Evolutionary conservation across 2,888 invertebrate species (phyloP), one percentile per base, ranked within the genome.

Genomic region (Drosophila kuntzei): DNA sequence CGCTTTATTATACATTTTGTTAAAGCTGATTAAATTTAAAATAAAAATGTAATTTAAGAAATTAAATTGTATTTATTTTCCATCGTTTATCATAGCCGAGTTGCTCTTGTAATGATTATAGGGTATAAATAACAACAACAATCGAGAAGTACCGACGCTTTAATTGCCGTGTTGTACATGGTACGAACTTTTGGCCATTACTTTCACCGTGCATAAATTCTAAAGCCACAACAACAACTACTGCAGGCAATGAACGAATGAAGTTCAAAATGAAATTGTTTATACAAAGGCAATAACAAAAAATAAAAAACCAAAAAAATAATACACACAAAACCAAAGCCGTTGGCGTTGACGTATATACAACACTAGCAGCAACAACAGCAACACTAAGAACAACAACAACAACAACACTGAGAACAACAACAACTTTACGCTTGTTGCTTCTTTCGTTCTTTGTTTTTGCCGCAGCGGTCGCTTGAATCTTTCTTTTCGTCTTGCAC

Each of bases 151-250:
- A 47, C 62, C 43, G 51, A 75, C 62, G 60, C 43, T 75, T 72
- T 72, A 86, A 84, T 80, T 80, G 60, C 55, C 61, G 58, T 43
- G 59, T 71, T 57, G 58, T 76, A 76, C 66, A 62, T 62, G 66
- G 69, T 83, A 83, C 72, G 54, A 78, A 72, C 70, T 71, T 66
- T 71, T 69, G 58, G 14, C 74, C 76, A 71, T 87, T 82, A 82
- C 82, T 82, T 82, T 82, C 87, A 76, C 82, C 85, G 37, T 68
- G 71, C 70, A 80, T 78, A 66, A 79, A 76, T 84, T 78, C 81
- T 82, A 62, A 64, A 69, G 63, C 55, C 69, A 32, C 18, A 65
- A 29, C 22, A 55, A 36, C 37, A 64, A 55, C 20, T 54, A 49
- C 14, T 11, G 8, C 34, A 32, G 6, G 36, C 32, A 58, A 47